Percentiles rank a stretch among this genome's conserved stretches.
phyloP scores from a whole-genome alignment of 2,797 vertebrate genomes.

The Rachycentron canadum region DNA sequence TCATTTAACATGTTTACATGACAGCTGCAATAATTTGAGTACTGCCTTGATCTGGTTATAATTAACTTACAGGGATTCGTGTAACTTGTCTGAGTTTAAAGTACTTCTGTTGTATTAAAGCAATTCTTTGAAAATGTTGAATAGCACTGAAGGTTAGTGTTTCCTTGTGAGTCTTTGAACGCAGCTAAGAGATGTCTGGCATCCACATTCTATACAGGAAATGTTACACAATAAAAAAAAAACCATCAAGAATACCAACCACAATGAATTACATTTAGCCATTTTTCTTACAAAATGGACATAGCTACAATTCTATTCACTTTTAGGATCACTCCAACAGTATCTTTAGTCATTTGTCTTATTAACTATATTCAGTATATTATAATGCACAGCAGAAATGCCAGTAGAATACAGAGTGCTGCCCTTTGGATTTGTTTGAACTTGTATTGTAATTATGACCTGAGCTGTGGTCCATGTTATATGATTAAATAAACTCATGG shows the following conservation, averaged over 20 bases:
- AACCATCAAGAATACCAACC: constrained; percentile 8
- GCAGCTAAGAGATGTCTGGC: background rate
- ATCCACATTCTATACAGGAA: background rate
- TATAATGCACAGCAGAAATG: constrained; percentile 53
- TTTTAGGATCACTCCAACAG: constrained; percentile 7
- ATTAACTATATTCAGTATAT: constrained; percentile 30
- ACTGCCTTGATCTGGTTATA: constrained; percentile 26
- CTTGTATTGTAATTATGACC: constrained; percentile 65
- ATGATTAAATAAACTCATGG: constrained; percentile 64
- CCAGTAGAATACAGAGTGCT: constrained; percentile 52
- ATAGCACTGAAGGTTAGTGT: constrained; percentile 14
- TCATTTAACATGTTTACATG: constrained; percentile 37
- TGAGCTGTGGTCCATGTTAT: constrained; percentile 36
- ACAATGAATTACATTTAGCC: background rate
- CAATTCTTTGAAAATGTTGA: background rate
- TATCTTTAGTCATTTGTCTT: constrained; percentile 29
- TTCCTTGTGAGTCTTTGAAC: constrained; percentile 7
- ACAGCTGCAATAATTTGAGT: constrained; percentile 40
- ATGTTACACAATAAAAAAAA: background rate
- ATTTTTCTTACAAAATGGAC: constrained; percentile 4
- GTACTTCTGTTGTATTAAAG: background rate
- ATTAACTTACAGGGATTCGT: constrained; percentile 26
- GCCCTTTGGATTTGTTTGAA: constrained; percentile 67
- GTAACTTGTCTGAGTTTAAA: constrained; percentile 19
- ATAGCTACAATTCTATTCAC: background rate